Conservation (phyloP, 2,888 invertebrate genomes). For the Slavum lentiscoides region DNA sequence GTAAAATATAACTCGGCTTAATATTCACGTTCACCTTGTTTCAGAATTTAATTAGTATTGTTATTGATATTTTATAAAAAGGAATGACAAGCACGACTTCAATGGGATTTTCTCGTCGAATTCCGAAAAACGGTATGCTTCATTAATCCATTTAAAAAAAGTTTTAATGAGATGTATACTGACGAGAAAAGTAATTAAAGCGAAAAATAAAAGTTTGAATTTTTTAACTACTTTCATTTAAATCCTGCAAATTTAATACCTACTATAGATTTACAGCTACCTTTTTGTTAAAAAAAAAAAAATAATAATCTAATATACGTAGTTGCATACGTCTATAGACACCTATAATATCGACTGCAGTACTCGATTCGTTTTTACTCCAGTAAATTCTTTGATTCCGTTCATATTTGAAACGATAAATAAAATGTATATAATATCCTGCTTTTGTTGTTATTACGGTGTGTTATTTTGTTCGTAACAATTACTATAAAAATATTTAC, state of each 20-base stretch:
- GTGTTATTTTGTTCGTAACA: too few species aligned
- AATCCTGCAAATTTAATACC: conserved; percentile 15
- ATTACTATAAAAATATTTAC: not conserved
- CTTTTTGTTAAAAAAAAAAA: not conserved
- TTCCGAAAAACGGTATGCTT: conserved; percentile 27
- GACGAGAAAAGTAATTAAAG: conserved; percentile 47
- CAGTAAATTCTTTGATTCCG: too few species aligned
- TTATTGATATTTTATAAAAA: conserved; percentile 44
- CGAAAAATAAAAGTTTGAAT: conserved; percentile 34
- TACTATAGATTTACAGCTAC: not conserved
- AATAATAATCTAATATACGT: not conserved
- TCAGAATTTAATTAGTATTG: conserved; percentile 39
- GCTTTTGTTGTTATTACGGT: too few species aligned
- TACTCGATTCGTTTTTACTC: too few species aligned
- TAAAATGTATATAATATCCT: too few species aligned
- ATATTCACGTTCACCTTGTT: conserved; percentile 8
- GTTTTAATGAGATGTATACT: conserved; percentile 37
- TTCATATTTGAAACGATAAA: too few species aligned
- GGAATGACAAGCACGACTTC: conserved; percentile 22
- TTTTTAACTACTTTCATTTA: conserved; percentile 32
- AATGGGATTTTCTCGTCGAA: conserved; percentile 41
- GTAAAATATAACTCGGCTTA: not conserved
- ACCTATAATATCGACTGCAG: not conserved
- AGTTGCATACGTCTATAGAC: not conserved
- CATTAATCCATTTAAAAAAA: conserved; percentile 47